Evolutionary conservation across 2,797 vertebrate species (phyloP), one percentile per base, ranked within the genome.

Genomic region (Steatocranus sp.): DNA sequence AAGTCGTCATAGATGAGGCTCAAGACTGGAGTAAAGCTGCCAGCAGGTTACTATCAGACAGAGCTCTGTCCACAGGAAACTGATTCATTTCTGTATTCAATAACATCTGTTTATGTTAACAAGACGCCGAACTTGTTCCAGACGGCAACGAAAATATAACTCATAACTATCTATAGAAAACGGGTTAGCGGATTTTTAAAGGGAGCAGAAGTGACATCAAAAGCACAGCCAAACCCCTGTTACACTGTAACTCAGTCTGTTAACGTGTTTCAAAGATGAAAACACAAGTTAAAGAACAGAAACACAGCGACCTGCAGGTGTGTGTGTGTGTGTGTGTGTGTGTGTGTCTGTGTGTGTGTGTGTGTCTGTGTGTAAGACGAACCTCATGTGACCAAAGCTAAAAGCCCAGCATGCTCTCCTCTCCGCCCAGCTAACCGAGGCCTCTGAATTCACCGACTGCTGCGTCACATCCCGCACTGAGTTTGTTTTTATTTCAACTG

Each of bases 381-480:
- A 41, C 36, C 20, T 9, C 18, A 17, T 46, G 38, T 46, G 66
- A 11, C 36, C 38, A 5, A 17, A 25, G 23, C 63, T 18, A 18
- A 7, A 27, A 46, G 38, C 41, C 41, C 41, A 18, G 66, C 23
- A 11, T 18, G 41, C 25, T 70, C 38, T 1, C 1, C 66, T 70
- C 8, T 70, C 23, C 36, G 9, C 41, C 23, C 15, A 6, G 0
- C 15, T n/a, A 58, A 11, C 20, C 20, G 23, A 43, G 36, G 41
- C 41, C 41, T 73, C 58, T 8, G 30, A 63, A 0, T 0, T 20
- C 58, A 63, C 32, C 0, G 30, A 11, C 56, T 12, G 58, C 18
- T 63, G 32, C 34, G 32, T 63, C 58, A 63, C 32, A 11, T 41
- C 36, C 12, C 20, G 61, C 61, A 61, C 20, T 4, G 2, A 41